A percentile compares a stretch with the other conserved stretches of the same genome.
Conservation (phyloP, 1,140 invertebrate genomes). For the Agrypnia vestita region DNA sequence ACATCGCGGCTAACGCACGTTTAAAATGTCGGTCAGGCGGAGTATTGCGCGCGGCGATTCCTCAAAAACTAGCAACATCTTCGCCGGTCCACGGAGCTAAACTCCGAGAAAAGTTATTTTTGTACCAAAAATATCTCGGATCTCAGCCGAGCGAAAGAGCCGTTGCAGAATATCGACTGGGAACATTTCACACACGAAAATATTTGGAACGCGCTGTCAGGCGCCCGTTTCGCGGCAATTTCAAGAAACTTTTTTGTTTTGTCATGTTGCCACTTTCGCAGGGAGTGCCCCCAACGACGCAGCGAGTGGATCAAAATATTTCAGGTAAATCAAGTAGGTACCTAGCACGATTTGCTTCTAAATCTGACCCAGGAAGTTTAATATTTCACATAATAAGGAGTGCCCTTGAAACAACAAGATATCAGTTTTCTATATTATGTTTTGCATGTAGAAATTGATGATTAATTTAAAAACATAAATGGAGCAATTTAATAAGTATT, state of each 20-base stretch:
- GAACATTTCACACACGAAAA: conserved; percentile 18
- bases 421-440: too few relatives aligned
- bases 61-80: conserved; percentile 37
- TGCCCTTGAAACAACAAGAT: too few relatives aligned
- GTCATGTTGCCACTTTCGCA: background rate
- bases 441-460: too few relatives aligned
- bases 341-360: background rate
- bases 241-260: conserved; percentile 14
- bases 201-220: conserved; percentile 33
- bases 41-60: conserved; percentile 22
- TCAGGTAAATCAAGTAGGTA: background rate
- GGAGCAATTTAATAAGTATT: too few relatives aligned
- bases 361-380: too few relatives aligned
- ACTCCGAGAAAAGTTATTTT: conserved; percentile 35
- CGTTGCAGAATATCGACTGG: background rate
- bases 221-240: background rate
- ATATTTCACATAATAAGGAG: too few relatives aligned
- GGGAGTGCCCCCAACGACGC: background rate
- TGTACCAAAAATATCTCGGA: conserved; percentile 41
- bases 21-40: background rate
- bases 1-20: background rate
- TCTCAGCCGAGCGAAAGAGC: background rate
- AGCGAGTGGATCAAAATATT: background rate
- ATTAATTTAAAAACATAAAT: too few relatives aligned
- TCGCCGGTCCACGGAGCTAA: background rate